Conservation (phyloP, 2,113 vertebrate genomes). For the Arizona elegans region DNA sequence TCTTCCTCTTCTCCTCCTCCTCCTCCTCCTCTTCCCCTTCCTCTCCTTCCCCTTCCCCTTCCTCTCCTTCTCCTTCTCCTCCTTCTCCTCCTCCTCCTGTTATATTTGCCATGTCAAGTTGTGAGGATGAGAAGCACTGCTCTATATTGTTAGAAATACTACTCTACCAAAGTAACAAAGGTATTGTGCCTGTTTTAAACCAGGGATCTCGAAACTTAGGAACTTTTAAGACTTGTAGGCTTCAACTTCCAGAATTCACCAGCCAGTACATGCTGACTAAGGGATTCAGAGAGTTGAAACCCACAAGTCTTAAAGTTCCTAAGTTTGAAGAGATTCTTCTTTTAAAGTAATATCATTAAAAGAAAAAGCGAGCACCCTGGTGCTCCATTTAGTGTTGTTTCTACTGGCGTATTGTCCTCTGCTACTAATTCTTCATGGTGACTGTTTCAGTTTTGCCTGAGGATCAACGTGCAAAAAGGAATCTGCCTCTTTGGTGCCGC, state of each 20-base stretch:
- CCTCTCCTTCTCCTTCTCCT: no score
- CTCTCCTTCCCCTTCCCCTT: no score
- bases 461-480: constrained; percentile 68
- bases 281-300: background rate
- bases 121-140: no score
- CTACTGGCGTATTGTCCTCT: background rate
- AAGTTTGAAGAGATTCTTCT: background rate
- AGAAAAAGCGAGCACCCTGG: background rate
- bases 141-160: no score
- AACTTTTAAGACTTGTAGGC: no score
- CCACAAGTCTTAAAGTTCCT: background rate
- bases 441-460: constrained; percentile 80
- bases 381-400: background rate
- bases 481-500: constrained; percentile 74
- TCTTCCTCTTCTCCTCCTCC: no score
- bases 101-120: no score
- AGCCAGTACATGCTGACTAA: background rate
- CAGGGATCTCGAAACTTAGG: no score
- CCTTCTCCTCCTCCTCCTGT: no score
- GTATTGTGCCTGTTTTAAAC: no score
- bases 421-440: background rate
- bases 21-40: fast-evolving
- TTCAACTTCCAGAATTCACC: background rate
- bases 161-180: no score
- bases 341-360: background rate